Conservation (phyloP, 2,888 invertebrate species). For the Endomychus coccineus region DNA sequence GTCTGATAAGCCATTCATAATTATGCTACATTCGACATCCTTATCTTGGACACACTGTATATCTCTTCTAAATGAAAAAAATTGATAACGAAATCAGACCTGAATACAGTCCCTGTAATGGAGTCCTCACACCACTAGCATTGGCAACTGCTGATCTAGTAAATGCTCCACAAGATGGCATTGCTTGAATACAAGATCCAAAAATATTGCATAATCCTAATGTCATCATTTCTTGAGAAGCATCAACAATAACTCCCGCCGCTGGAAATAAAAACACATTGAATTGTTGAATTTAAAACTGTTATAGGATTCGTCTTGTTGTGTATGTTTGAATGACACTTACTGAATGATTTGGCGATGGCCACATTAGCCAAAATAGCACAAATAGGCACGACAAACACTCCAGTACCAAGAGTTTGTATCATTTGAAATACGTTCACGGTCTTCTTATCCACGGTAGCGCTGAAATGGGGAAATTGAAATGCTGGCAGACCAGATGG, state of each 20-base stretch:
- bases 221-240: constrained; percentile 88
- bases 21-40: no score
- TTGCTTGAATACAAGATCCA: constrained; percentile 76
- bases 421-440: constrained; percentile 61
- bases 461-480: constrained; percentile 60
- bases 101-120: constrained; percentile 71
- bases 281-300: not conserved
- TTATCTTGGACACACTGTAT: no score
- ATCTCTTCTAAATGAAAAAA: no score
- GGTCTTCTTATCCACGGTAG: constrained; percentile 53
- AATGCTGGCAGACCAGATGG: constrained; percentile 62
- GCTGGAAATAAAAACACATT: constrained; percentile 36
- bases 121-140: constrained; percentile 81
- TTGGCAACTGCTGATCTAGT: constrained; percentile 85
- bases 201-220: constrained; percentile 51
- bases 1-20: no score
- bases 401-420: constrained; percentile 64
- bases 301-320: not conserved
- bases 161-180: constrained; percentile 85
- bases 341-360: constrained; percentile 91
- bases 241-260: constrained; percentile 63
- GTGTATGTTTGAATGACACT: constrained; percentile 33
- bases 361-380: constrained; percentile 88
- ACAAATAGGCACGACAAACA: constrained; percentile 75
- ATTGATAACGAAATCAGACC: no score